A percentile compares a stretch with the other conserved stretches of the same genome.
Conservation (phyloP, 1,140 invertebrate species). For the Sogatella furcifera region DNA sequence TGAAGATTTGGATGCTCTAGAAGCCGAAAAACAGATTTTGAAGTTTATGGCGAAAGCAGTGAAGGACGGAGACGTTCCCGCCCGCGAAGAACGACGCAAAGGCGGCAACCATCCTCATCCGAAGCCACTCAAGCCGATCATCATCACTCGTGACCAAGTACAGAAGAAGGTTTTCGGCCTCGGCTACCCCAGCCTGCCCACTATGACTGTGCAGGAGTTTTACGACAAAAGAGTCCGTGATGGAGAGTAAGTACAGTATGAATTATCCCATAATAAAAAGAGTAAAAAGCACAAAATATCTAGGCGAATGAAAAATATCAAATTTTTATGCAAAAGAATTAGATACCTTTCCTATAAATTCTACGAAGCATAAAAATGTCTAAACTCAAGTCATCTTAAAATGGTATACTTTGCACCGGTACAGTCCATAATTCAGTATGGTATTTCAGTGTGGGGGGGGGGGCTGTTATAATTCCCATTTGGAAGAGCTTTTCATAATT, state of each 20-base stretch:
- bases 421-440: too few species aligned
- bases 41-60: slow-evolving; percentile 52
- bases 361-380: too few species aligned
- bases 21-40: slow-evolving; percentile 60
- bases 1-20: slow-evolving; percentile 65
- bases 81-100: slow-evolving; percentile 19
- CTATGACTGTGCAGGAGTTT: slow-evolving; percentile 90
- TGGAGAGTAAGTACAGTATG: slow-evolving; percentile 55
- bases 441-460: too few species aligned
- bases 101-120: slow-evolving; percentile 16
- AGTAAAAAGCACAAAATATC: too few species aligned
- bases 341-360: too few species aligned
- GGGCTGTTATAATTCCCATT: too few species aligned
- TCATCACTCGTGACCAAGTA: slow-evolving; percentile 77
- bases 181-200: slow-evolving; percentile 89
- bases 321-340: too few species aligned
- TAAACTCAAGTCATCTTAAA: too few species aligned
- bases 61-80: slow-evolving; percentile 18
- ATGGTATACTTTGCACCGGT: too few species aligned
- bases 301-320: too few species aligned
- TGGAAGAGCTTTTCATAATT: too few species aligned
- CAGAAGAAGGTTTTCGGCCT: slow-evolving; percentile 90
- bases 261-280: too few species aligned
- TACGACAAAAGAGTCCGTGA: slow-evolving; percentile 78
- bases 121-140: slow-evolving; percentile 73